Evolutionary conservation across 2,888 invertebrate genomes (phyloP), one percentile per base, ranked within the genome.

Genomic region (Drosophila prolongata): DNA sequence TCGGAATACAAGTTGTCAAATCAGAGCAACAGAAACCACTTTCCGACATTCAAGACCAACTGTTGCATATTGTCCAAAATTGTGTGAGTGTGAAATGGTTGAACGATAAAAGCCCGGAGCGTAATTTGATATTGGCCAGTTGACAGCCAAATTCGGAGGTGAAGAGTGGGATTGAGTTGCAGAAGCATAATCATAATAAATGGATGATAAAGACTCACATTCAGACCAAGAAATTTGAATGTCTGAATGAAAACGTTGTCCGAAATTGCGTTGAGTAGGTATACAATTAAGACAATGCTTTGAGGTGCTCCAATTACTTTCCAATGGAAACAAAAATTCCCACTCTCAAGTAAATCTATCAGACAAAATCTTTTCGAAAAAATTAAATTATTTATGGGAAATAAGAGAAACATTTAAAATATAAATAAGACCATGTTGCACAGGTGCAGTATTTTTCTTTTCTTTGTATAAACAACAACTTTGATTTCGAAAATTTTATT

Each of bases 1-100:
- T 40, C 49, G 54, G 38, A 44, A 67, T 69, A 66, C 76, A 67
- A 79, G 77, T 80, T 82, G 72, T 71, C 76, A 61, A 44, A 35
- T 53, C 42, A 53, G 27, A 43, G 40, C 61, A 34, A 3, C 34
- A 19, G 4, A 49, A 54, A 37, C 59, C 59, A 38, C 57, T 66
- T 82, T 67, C 67, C 46, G 46, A 40, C 44, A 43, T 40, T 60
- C 30, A 46, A 40, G 34, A 27, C 76, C 68, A 71, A 75, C 69
- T 71, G 71, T 71, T 75, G 71, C 76, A 50, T 19, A 14, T 24
- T 34, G 34, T 19, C 44, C 24, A n/a, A 54, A 57, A 35, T 37
- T 27, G 34, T 24, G 34, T 24, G n/a, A n/a, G 16, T 44, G 40
- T 67, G 27, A 47, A 42, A 53, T 49, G 42, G 52, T 30, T 43